Percentiles rank a stretch among this genome's conserved stretches.
Evolutionary conservation across 1,140 invertebrate species (phyloP).

Genomic region (Tachypleus tridentatus): DNA sequence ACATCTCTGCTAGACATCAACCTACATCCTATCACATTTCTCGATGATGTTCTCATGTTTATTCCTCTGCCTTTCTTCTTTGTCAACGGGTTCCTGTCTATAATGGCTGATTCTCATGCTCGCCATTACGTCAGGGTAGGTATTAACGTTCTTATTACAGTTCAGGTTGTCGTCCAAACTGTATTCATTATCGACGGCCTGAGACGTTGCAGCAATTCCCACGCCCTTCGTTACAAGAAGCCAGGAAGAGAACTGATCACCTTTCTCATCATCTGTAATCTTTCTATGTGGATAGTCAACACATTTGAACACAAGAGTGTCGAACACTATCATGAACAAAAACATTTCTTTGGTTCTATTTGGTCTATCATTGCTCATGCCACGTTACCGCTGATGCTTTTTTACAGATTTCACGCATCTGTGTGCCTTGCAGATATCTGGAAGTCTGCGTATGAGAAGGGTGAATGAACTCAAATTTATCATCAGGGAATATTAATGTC

Average conservation of each 20-base stretch:
- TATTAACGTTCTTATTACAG: slow-evolving; percentile 11
- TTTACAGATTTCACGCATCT: slow-evolving; percentile 70
- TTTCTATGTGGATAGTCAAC: slow-evolving; percentile 63
- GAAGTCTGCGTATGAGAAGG: slow-evolving; percentile 57
- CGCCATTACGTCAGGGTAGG: slow-evolving; percentile 31
- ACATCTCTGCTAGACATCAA: slow-evolving; percentile 51
- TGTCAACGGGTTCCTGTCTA: slow-evolving; percentile 49
- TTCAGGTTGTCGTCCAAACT: slow-evolving; percentile 47
- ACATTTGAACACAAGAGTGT: slow-evolving; percentile 62
- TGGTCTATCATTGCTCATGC: slow-evolving; percentile 68
- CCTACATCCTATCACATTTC: slow-evolving; percentile 47
- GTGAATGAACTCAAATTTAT: neutral
- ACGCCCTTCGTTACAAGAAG: slow-evolving; percentile 49
- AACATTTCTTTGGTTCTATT: slow-evolving; percentile 48
- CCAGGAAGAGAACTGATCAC: slow-evolving; percentile 63
- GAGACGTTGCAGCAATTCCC: slow-evolving; percentile 51
- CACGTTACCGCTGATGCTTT: slow-evolving; percentile 62
- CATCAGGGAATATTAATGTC: no score
- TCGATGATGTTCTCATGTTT: slow-evolving; percentile 55
- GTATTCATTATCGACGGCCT: slow-evolving; percentile 62
- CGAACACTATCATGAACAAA: slow-evolving; percentile 45
- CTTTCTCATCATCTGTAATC: slow-evolving; percentile 64
- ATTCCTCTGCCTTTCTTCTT: slow-evolving; percentile 59
- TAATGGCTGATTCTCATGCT: slow-evolving; percentile 46
- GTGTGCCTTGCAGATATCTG: slow-evolving; percentile 73